Conservation (phyloP, 53 echinoderm and acorn worm genomes). For the Astropecten irregularis region DNA sequence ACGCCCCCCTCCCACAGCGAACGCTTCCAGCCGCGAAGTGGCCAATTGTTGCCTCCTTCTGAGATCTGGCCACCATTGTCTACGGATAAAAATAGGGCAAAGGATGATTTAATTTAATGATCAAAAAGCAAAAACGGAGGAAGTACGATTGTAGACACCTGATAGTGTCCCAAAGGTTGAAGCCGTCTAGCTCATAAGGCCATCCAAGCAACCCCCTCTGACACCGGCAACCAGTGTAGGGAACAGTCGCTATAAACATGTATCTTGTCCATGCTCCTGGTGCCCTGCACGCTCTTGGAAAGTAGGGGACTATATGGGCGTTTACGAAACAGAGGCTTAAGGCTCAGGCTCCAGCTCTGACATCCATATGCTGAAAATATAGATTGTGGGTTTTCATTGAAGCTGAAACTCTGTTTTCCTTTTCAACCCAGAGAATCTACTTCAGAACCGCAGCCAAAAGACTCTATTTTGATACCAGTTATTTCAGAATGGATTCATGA, state of each 20-base stretch:
- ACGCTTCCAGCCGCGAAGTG: conserved; percentile 72
- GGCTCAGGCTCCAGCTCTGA: no score
- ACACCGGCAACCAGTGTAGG: conserved; percentile 81
- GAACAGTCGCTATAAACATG: conserved; percentile 93
- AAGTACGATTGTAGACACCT: background rate
- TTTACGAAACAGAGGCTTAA: no score
- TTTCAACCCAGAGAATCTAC: no score
- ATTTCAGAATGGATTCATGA: no score
- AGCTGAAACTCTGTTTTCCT: no score
- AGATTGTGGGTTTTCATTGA: no score
- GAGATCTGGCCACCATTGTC: conserved; percentile 75
- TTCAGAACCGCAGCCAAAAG: no score
- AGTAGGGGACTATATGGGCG: conserved; percentile 75
- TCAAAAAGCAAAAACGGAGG: no score
- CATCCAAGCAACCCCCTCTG: conserved; percentile 54
- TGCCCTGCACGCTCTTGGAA: conserved; percentile 66
- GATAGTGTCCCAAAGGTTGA: conserved; percentile 74
- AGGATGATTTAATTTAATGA: no score
- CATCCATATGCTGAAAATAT: no score
- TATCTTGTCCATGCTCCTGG: conserved; percentile 67
- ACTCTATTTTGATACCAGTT: no score
- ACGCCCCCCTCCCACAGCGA: conserved; percentile 85
- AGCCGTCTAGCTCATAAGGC: conserved; percentile 79
- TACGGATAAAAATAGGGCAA: background rate
- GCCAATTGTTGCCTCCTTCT: conserved; percentile 81